These are phyloP conservation scores for Poeciliopsis turrubarensis DNA, from an alignment of 2,113 vertebrate species.

Conservation along the genomic window DNA sequence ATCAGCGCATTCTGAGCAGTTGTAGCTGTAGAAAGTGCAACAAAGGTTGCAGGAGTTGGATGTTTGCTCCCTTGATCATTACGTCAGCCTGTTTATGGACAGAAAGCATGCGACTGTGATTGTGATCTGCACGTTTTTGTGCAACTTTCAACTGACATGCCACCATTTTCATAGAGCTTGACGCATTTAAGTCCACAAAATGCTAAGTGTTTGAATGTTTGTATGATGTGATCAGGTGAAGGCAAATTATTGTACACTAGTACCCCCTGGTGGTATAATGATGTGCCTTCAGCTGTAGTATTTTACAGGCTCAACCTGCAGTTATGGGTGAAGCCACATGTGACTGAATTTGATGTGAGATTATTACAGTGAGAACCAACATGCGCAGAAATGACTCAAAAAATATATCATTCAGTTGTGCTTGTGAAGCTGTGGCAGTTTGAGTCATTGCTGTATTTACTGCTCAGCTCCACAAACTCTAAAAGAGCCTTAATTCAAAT, in stretches of 20 bases:
- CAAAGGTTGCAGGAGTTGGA: slow-evolving; percentile 69
- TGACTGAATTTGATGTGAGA: neutral
- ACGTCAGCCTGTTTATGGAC: slow-evolving; percentile 40
- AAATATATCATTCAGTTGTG: neutral
- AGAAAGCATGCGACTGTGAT: slow-evolving; percentile 80
- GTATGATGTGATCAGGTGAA: slow-evolving; percentile 23
- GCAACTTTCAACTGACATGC: slow-evolving; percentile 56
- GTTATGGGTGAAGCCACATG: neutral
- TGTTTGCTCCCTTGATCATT: slow-evolving; percentile 62
- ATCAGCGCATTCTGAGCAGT: slow-evolving; percentile 74
- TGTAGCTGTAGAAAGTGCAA: slow-evolving; percentile 72
- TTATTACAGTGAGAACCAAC: slow-evolving; percentile 1
- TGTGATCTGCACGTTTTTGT: slow-evolving; percentile 48
- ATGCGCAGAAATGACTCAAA: neutral
- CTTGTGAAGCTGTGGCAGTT: neutral
- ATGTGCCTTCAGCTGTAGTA: slow-evolving; percentile 30
- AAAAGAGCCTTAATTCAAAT: neutral
- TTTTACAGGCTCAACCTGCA: slow-evolving; percentile 33
- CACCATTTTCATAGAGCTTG: slow-evolving; percentile 31
- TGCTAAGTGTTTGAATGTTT: slow-evolving; percentile 23
- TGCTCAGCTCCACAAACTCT: neutral
- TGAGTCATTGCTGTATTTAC: neutral
- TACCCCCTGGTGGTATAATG: slow-evolving; percentile 63
- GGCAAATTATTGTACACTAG: slow-evolving; percentile 34
- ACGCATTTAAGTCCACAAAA: slow-evolving; percentile 39